Evolutionary conservation across 2,113 vertebrate species (phyloP), one percentile per base, ranked within the genome.

Genomic region (Sterna hirundo): DNA sequence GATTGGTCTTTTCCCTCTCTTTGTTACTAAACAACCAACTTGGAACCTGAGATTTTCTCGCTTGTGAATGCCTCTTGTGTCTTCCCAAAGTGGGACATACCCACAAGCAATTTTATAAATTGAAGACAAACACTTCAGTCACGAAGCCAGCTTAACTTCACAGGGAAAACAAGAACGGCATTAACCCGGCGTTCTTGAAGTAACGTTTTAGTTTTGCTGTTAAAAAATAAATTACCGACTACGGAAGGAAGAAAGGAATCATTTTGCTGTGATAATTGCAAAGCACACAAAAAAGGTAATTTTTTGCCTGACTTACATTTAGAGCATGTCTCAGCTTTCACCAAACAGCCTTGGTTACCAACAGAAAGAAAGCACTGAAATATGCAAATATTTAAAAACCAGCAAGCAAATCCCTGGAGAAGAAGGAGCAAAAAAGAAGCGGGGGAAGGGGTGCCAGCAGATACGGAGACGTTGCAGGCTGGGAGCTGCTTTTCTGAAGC

Each of bases 211-310:
- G 70, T 61, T 89, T 91, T 96, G 93, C 97, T 97, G 90, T 93
- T 83, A 69, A 94, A 95, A 94, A 87, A 94, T 79, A 93, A 93
- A 96, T 92, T 96, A 96, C 93, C 83, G 93, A 61, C 91, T 97
- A 66, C 2, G 0, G 68, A 32, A 90, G 81, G 94, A 94, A 95
- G 91, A 94, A 96, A 95, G 90, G 88, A 93, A 81, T 86, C 78
- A 17, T 83, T 96, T 98, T 94, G 95, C 97, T 98, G 97, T 57
- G 85, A 95, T 95, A 97, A 86, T 90, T 89, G 95, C 97, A 84
- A 92, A 88, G 92, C 95, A 90, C 92, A 96, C 83, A 91, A 95
- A 92, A 93, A 97, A 96, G 83, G 91, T 92, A 86, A 95, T 92
- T 96, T 96, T 88, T 88, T 92, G 87, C 95, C 87, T 96, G 82